Conservation (phyloP, 2,113 vertebrate species). For the Mastomys natalensis region DNA sequence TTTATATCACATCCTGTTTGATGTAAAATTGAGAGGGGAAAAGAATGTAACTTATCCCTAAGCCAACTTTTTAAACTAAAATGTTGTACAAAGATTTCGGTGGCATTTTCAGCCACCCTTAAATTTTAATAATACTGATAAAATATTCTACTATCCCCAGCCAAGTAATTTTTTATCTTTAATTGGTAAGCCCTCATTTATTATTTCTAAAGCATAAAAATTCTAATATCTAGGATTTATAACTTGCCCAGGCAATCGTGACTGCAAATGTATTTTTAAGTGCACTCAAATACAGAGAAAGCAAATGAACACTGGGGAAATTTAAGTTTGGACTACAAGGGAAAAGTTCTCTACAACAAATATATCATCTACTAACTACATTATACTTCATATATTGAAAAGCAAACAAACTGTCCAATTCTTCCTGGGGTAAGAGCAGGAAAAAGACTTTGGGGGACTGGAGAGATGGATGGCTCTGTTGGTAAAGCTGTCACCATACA, state of each 20-base stretch:
- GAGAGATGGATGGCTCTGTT: background rate
- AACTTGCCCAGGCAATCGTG: constrained; percentile 74
- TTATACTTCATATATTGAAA: constrained; percentile 39
- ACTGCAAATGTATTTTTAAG: constrained; percentile 81
- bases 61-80: constrained; percentile 78
- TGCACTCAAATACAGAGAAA: constrained; percentile 60
- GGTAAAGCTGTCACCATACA: background rate
- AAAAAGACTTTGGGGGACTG: background rate
- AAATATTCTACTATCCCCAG: constrained; percentile 80
- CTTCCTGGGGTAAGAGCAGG: background rate
- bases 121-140: constrained; percentile 84
- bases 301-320: constrained; percentile 71
- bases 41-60: constrained; percentile 69
- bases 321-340: constrained; percentile 51
- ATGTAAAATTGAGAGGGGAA: constrained; percentile 75
- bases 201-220: constrained; percentile 85
- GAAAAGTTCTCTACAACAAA: constrained; percentile 71
- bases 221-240: constrained; percentile 84
- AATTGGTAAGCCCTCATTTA: constrained; percentile 84
- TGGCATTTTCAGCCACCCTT: constrained; percentile 80
- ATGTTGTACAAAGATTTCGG: constrained; percentile 78
- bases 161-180: constrained; percentile 83
- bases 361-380: constrained; percentile 71
- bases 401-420: constrained; percentile 42
- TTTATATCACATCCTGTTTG: constrained; percentile 68